Evolutionary conservation across 2,888 invertebrate genomes (phyloP).

Genomic region (Hymenopus coronatus): DNA sequence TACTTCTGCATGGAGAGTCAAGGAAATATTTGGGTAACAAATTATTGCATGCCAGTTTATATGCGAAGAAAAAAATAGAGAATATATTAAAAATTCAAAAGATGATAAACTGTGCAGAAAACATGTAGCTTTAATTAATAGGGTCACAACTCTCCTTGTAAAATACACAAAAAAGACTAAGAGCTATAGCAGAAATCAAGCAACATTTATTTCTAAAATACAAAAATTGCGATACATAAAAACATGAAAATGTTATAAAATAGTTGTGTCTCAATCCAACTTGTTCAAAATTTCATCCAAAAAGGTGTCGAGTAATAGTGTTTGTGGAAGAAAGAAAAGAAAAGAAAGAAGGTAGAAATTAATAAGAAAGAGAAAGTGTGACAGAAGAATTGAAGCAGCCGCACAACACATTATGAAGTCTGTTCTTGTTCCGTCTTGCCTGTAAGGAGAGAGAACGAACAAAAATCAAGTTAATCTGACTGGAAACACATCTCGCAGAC

Average conservation of each 20-base stretch:
- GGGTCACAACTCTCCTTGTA: not conserved
- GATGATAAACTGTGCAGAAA: not conserved
- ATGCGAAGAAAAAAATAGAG: not conserved
- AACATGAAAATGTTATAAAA: not conserved
- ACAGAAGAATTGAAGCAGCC: conserved; percentile 5
- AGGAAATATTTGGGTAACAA: not conserved
- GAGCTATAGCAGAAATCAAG: conserved; percentile 23
- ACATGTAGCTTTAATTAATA: not conserved
- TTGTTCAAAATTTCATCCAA: not conserved
- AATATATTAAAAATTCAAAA: not conserved
- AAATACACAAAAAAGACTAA: not conserved
- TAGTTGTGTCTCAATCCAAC: not conserved
- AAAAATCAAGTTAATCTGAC: not conserved
- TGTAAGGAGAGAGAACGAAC: conserved; percentile 24
- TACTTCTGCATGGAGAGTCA: not conserved
- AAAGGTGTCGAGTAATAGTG: not conserved
- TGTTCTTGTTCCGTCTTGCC: conserved; percentile 17
- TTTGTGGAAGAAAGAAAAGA: not conserved
- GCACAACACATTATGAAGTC: not conserved
- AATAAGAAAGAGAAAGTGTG: conserved; percentile 11
- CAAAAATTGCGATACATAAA: conserved; percentile 17
- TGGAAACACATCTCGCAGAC: not conserved
- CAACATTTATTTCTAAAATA: conserved; percentile 29
- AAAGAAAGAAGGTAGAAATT: not conserved
- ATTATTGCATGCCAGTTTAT: not conserved